Base-by-base conservation (phyloP, 2,888 invertebrate species). In the Polylopha cassiicola region DNA sequence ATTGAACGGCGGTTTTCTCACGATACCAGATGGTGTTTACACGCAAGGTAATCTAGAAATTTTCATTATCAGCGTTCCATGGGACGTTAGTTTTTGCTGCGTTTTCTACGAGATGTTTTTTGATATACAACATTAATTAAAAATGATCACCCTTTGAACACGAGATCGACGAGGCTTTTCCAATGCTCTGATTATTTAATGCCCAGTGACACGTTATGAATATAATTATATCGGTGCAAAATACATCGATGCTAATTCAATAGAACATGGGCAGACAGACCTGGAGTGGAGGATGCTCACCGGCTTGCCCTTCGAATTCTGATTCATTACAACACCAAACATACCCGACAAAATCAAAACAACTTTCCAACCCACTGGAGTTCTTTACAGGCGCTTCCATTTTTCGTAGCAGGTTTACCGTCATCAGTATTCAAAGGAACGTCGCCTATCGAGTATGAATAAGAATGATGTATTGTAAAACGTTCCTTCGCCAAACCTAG, bases 371-470 rank as follows among this genome's bases (percentile, higher is more conserved):
- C 44, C 15, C 26, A 38, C 47, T 44, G 42, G 38, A 48, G 49
- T 51, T 44, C 44, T 46, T 48, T 44, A 47, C 44, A 47, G 50
- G 46, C 48, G 43, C 47, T 54, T 44, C 51, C 45, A 53, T 46
- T 39, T 46, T 43, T 49, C 9, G 38, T 39, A 46, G 66, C 44
- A 53, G 65, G 56, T 51, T 72, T 58, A 61, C 44, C 49, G 44
- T 51, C 44, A 76, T 81, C 65, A 75, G 65, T 78, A 82, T 84
- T 78, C 82, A 58, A 55, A 55, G 58, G 66, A 68, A 50, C 58
- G 47, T 47, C 47, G 50, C 37, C 53, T 62, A 61, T 58, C 63
- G 60, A 55, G 45, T 52, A 55, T 59, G 72, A 73, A 79, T 77
- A 65, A 61, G 63, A 76, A 82, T 74, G 62, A 73, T 53, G 65